phyloP scores from a whole-genome alignment of 2,888 invertebrate species.

The Celastrina argiolus region DNA sequence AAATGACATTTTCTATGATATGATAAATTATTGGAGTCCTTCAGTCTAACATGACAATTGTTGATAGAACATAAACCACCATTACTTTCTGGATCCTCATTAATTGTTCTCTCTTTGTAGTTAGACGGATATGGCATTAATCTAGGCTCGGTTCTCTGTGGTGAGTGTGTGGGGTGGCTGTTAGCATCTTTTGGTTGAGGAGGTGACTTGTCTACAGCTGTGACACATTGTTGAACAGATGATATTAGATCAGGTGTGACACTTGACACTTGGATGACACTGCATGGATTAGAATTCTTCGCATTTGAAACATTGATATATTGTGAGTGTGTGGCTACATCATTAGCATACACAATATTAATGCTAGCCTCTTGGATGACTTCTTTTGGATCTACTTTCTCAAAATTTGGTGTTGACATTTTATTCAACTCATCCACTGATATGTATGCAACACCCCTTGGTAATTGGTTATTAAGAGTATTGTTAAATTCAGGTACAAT shows the following conservation, averaged over 20 bases:
- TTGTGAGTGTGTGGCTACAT: constrained; percentile 55
- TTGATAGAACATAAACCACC: constrained; percentile 71
- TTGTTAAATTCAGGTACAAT: constrained; percentile 59
- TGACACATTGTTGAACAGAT: constrained; percentile 50
- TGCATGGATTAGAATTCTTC: constrained; percentile 45
- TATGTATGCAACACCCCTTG: constrained; percentile 66
- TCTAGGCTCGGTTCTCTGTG: constrained; percentile 40
- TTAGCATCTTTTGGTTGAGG: constrained; percentile 37
- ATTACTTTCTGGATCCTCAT: constrained; percentile 38
- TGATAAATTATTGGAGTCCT: constrained; percentile 76
- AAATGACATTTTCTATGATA: constrained; percentile 83
- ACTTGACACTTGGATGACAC: constrained; percentile 57
- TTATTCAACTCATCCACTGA: constrained; percentile 67
- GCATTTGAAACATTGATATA: constrained; percentile 57
- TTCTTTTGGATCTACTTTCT: constrained; percentile 68
- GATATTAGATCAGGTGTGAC: constrained; percentile 68
- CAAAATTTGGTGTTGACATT: constrained; percentile 71
- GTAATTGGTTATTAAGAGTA: constrained; percentile 49
- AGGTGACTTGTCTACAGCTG: constrained; percentile 40
- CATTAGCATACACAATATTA: constrained; percentile 68
- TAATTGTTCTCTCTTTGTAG: constrained; percentile 34
- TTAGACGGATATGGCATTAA: constrained; percentile 29
- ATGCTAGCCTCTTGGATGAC: constrained; percentile 72
- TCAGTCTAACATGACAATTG: constrained; percentile 77
- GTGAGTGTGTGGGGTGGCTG: constrained; percentile 35